A percentile compares a stretch with the other conserved stretches of the same genome.
Evolutionary conservation across 2,888 invertebrate species (phyloP).

Genomic region (Cryptosula pallasiana): DNA sequence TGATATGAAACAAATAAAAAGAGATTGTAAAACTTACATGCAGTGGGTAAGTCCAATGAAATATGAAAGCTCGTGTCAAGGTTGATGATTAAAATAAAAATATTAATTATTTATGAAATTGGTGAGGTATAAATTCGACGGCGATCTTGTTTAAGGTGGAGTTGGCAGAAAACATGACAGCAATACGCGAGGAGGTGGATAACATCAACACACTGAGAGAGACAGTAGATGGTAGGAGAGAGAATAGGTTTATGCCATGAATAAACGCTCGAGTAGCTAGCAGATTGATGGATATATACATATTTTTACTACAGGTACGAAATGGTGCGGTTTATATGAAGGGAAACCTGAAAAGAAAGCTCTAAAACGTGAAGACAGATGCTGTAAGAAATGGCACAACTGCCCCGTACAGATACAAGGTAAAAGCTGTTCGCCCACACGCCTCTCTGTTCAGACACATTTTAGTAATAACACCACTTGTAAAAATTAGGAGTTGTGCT

Average conservation of each 20-base stretch:
- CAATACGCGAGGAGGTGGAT: neutral
- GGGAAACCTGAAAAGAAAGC: neutral
- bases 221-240: conserved; percentile 1
- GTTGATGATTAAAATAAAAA: too few relatives aligned
- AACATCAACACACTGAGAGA: neutral
- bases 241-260: too few relatives aligned
- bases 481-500: too few relatives aligned
- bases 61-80: too few relatives aligned
- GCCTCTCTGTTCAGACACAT: too few relatives aligned
- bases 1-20: conserved; percentile 7
- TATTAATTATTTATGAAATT: too few relatives aligned
- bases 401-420: conserved; percentile 5
- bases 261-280: too few relatives aligned
- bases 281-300: neutral
- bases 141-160: too few relatives aligned
- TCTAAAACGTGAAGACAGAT: neutral
- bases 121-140: too few relatives aligned
- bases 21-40: conserved; percentile 17
- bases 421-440: conserved; percentile 1
- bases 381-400: conserved; percentile 21
- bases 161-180: neutral
- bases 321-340: neutral
- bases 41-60: neutral
- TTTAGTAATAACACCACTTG: too few relatives aligned
- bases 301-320: neutral